Evolutionary conservation across 2,888 invertebrate species (phyloP).

Genomic region (Tetramorium bicarinatum): DNA sequence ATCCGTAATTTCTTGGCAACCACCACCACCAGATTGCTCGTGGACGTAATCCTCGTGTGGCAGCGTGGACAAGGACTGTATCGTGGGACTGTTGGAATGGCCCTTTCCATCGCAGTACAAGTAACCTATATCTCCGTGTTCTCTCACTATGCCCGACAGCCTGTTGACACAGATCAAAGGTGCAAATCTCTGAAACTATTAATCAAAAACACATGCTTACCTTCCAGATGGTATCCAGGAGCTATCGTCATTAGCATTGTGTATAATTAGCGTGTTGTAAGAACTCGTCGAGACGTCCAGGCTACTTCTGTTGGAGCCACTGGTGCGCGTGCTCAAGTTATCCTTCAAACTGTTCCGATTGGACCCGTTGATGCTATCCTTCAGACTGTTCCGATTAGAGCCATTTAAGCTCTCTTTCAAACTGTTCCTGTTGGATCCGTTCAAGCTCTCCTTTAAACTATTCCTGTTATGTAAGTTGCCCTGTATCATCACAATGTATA

Average conservation of each 20-base stretch:
- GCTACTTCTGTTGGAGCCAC: constrained; percentile 89
- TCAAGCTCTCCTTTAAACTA: constrained; percentile 84
- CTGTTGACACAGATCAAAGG: constrained; percentile 64
- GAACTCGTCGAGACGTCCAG: constrained; percentile 93
- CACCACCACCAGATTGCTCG: constrained; percentile 81
- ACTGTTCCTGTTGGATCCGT: constrained; percentile 84
- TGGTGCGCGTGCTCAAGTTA: constrained; percentile 89
- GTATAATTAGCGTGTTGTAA: constrained; percentile 94
- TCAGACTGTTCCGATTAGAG: constrained; percentile 84
- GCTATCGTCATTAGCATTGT: constrained; percentile 91
- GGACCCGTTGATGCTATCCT: constrained; percentile 85
- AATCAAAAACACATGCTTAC: constrained; percentile 64
- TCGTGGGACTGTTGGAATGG: constrained; percentile 86
- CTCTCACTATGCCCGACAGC: constrained; percentile 84
- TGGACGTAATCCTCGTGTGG: constrained; percentile 84
- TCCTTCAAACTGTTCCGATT: constrained; percentile 87
- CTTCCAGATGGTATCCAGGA: constrained; percentile 89
- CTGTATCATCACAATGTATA: constrained; percentile 72
- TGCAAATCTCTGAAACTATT: neutral
- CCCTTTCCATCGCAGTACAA: constrained; percentile 84
- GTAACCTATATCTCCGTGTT: constrained; percentile 85
- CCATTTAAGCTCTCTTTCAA: constrained; percentile 85
- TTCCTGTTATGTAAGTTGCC: constrained; percentile 84
- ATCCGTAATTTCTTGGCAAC: constrained; percentile 92
- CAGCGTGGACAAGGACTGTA: constrained; percentile 85